These are phyloP conservation scores for Andricus quercusramuli DNA, from an alignment of 2,888 invertebrate species.

Conservation along the genomic window DNA sequence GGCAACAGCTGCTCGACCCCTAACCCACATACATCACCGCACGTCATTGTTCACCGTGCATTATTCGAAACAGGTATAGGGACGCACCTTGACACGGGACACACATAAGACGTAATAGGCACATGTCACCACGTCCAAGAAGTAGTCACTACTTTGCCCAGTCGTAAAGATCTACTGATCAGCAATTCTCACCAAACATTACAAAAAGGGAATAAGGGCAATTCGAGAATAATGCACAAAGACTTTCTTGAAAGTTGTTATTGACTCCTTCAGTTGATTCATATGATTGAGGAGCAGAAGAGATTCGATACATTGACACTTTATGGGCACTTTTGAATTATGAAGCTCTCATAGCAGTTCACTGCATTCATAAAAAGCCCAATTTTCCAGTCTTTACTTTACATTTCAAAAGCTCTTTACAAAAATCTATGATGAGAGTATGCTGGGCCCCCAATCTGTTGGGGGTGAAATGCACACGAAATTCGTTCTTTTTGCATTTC, in stretches of 20 bases:
- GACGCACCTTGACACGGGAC: constrained; percentile 32
- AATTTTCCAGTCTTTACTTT: not conserved
- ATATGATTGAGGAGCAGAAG: not conserved
- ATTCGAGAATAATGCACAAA: not conserved
- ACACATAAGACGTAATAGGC: constrained; percentile 42
- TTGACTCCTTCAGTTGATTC: not conserved
- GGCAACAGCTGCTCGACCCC: constrained; percentile 76
- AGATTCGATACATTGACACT: not conserved
- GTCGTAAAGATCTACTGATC: constrained; percentile 16
- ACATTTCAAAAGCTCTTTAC: not conserved
- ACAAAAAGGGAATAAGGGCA: not conserved
- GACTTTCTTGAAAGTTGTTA: constrained; percentile 3
- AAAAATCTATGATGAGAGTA: not conserved
- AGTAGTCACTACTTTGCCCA: constrained; percentile 47
- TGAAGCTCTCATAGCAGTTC: not conserved
- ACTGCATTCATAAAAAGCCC: not conserved
- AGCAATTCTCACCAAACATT: not conserved
- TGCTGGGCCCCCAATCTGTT: not conserved
- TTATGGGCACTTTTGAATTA: not conserved
- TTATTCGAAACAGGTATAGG: constrained; percentile 72
- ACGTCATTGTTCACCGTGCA: constrained; percentile 74
- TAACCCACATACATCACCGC: constrained; percentile 78
- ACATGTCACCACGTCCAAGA: constrained; percentile 63
- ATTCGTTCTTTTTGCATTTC: too few relatives aligned
- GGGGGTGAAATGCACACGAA: too few relatives aligned